Evolutionary conservation across 2,113 vertebrate genomes (phyloP), one percentile per base, ranked within the genome.

Genomic region (Tetrao urogallus): DNA sequence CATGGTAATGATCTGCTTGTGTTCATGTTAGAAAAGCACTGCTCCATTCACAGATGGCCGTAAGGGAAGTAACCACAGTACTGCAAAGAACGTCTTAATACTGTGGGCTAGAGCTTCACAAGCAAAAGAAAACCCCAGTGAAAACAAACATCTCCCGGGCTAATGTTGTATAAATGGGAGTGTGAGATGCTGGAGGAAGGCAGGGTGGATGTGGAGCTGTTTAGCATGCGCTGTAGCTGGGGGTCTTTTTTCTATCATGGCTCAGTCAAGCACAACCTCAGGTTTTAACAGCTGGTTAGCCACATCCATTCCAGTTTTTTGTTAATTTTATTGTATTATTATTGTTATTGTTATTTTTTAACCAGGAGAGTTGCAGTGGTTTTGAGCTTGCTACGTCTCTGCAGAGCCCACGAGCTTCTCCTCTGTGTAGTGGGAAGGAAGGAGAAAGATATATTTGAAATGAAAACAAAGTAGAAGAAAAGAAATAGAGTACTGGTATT

Each of bases 261-360:
- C n/a, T 96, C 63, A 84, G 60, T 89, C 73, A 90, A 94, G 82
- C 48, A 65, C 77, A 82, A 90, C 94, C 86, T 95, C 89, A 76
- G 75, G 90, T 95, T 95, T 95, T 93, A 96, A 70, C 27, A n/a
- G 82, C 89, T 97, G 95, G 88, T 93, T 96, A 94, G 92, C 93
- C 94, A 96, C 93, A 94, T 93, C 86, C 83, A 95, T 95, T 94
- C 76, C 47, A 69, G 65, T 56, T 77, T 66, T 86, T 85, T 60
- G 86, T 92, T 86, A 80, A 42, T 47, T 87, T 27, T 73, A 52
- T 82, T 89, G 82, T 93, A 50, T 89, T 95, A 54, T 91, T 77
- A 67, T 94, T 95, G 22, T 94, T 85, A 77, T 86, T 91, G 64
- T 91, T 94, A 81, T 91, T 84, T 93, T 61, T 73, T 81, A 86